Percentiles rank a stretch among this genome's conserved stretches.
These are phyloP conservation scores for Acanthosepion pharaonis DNA, from an alignment of 2,888 invertebrate species.

Conservation along the genomic window DNA sequence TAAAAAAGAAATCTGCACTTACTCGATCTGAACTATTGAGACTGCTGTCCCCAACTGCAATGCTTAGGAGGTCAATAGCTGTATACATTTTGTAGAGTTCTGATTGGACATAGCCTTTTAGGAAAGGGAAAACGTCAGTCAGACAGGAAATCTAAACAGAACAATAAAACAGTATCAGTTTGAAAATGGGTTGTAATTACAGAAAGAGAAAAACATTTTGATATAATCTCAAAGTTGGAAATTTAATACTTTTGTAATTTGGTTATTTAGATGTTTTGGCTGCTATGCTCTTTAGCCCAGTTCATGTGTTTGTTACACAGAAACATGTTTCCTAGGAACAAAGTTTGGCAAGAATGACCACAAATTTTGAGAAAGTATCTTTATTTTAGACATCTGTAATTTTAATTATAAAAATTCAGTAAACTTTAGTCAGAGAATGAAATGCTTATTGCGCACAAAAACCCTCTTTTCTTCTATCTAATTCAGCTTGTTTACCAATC, in stretches of 20 bases:
- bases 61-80: background rate
- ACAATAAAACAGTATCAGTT: background rate
- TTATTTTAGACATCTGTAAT: too few species aligned
- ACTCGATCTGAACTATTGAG: slow-evolving; percentile 35
- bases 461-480: too few species aligned
- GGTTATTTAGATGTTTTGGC: too few species aligned
- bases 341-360: too few species aligned
- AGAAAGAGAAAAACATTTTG: background rate
- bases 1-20: background rate
- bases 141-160: background rate
- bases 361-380: too few species aligned
- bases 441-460: too few species aligned
- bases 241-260: background rate
- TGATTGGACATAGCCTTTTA: background rate
- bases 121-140: background rate
- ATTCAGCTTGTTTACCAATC: too few species aligned
- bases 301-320: too few species aligned
- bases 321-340: too few species aligned
- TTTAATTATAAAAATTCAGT: too few species aligned
- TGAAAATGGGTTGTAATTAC: background rate
- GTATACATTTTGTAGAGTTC: slow-evolving; percentile 1
- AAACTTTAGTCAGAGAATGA: too few species aligned
- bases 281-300: too few species aligned
- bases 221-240: background rate
- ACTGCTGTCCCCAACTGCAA: background rate